Conservation (phyloP, 2,113 vertebrate genomes). For the Triplophysa siluroides region DNA sequence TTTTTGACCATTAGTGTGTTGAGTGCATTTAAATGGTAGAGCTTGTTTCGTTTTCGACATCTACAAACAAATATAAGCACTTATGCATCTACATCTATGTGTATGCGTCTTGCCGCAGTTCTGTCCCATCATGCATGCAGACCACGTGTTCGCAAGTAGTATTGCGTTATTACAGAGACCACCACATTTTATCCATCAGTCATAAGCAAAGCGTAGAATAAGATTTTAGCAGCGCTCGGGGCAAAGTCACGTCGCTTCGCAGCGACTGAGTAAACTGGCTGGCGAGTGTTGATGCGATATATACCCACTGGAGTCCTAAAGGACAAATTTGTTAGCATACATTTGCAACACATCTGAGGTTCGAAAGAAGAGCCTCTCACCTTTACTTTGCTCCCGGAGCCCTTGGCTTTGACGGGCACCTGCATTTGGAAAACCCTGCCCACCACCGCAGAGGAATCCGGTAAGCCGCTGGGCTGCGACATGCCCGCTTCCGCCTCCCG, state of each 20-base stretch:
- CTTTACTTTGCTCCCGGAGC: constrained; percentile 78
- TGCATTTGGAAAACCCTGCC: constrained; percentile 85
- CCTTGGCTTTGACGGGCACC: constrained; percentile 79
- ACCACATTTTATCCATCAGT: constrained; percentile 49
- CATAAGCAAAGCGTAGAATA: constrained; percentile 45
- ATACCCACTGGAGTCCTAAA: constrained; percentile 16
- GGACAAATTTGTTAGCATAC: constrained; percentile 31
- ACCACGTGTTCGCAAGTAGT: constrained; percentile 41
- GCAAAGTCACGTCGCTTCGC: constrained; percentile 50
- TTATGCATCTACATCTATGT: not conserved
- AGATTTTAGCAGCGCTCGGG: constrained; percentile 46
- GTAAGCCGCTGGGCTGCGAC: constrained; percentile 68
- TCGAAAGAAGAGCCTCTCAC: constrained; percentile 70
- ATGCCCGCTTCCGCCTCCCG: constrained; percentile 66
- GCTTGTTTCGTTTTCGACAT: too few species aligned
- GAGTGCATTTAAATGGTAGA: not conserved
- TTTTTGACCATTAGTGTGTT: not conserved
- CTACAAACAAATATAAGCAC: not conserved
- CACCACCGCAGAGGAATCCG: constrained; percentile 83
- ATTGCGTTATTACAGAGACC: constrained; percentile 41
- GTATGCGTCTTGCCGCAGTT: not conserved
- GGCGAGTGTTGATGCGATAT: constrained; percentile 19
- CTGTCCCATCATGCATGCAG: constrained; percentile 28
- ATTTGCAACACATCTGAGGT: constrained; percentile 26
- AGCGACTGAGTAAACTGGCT: constrained; percentile 26